Conservation (phyloP, 1,140 invertebrate genomes). For the Saccostrea glomerata region DNA sequence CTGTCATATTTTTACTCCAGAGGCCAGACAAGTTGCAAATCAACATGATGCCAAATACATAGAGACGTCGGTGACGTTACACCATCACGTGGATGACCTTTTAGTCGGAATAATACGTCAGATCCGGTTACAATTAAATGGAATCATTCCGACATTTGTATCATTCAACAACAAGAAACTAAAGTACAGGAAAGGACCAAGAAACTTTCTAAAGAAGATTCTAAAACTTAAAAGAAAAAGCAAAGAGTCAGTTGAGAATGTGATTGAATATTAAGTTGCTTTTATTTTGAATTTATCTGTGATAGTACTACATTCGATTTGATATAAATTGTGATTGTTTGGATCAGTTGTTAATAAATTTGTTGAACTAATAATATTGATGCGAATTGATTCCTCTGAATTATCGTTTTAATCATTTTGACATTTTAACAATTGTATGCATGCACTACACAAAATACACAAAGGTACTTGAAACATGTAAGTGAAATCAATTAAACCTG, state of each 20-base stretch:
- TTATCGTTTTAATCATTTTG: too few species aligned
- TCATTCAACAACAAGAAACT: not conserved
- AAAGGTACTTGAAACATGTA: too few species aligned
- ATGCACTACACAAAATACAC: too few species aligned
- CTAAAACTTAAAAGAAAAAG: conserved; percentile 18
- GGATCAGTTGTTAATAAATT: too few species aligned
- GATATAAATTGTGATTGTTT: too few species aligned
- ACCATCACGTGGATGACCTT: conserved; percentile 38
- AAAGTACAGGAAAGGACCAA: conserved; percentile 13
- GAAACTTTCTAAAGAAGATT: conserved; percentile 12
- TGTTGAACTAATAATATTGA: too few species aligned
- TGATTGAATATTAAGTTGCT: conserved; percentile 14
- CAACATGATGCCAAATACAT: conserved; percentile 2
- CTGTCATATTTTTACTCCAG: not conserved
- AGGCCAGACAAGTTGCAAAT: conserved; percentile 9
- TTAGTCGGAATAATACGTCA: conserved; percentile 21
- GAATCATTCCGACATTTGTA: not conserved
- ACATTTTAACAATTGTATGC: too few species aligned
- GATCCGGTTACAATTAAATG: conserved; percentile 1
- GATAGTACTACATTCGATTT: not conserved
- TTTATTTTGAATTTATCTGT: not conserved
- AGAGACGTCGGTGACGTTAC: conserved; percentile 16
- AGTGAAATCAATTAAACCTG: too few species aligned
- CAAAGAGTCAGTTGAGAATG: not conserved
- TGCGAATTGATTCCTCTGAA: too few species aligned